Evolutionary conservation across 2,797 vertebrate genomes (phyloP).

Genomic region (Aplochiton taeniatus): DNA sequence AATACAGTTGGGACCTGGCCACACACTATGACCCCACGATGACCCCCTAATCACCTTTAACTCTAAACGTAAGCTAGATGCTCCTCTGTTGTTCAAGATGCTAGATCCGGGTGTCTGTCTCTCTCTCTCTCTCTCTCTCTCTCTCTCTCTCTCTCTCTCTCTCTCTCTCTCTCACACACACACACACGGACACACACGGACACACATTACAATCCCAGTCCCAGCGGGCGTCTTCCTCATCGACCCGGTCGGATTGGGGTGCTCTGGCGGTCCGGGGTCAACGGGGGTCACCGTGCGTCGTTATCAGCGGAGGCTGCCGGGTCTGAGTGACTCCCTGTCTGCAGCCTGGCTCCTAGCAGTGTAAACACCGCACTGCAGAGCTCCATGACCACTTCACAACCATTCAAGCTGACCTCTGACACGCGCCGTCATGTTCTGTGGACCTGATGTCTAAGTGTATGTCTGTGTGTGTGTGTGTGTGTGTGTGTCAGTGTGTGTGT

Average conservation of each 20-base stretch:
- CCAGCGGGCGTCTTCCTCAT: background rate
- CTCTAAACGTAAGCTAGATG: background rate
- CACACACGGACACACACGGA: background rate
- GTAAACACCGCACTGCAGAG: slow-evolving; percentile 38
- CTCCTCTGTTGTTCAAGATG: background rate
- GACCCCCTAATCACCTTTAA: background rate
- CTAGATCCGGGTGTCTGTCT: background rate
- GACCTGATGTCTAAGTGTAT: background rate
- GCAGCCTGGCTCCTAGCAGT: slow-evolving; percentile 40
- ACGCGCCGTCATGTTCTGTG: slow-evolving; percentile 18
- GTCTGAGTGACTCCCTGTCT: slow-evolving; percentile 45
- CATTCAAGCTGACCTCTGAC: slow-evolving; percentile 51
- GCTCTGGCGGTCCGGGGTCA: slow-evolving; percentile 60
- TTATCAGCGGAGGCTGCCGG: slow-evolving; percentile 45
- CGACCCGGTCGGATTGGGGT: slow-evolving; percentile 27
- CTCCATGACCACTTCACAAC: slow-evolving; percentile 39
- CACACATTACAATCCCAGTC: background rate
- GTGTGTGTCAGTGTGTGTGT: background rate
- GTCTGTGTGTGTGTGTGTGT: too few species aligned
- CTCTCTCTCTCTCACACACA: background rate
- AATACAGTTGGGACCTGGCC: background rate
- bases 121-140: background rate
- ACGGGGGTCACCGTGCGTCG: slow-evolving; percentile 50
- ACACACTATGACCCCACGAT: background rate
- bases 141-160: background rate